These are phyloP conservation scores for Teleogryllus oceanicus DNA, from an alignment of 2,888 invertebrate genomes.

Conservation along the genomic window DNA sequence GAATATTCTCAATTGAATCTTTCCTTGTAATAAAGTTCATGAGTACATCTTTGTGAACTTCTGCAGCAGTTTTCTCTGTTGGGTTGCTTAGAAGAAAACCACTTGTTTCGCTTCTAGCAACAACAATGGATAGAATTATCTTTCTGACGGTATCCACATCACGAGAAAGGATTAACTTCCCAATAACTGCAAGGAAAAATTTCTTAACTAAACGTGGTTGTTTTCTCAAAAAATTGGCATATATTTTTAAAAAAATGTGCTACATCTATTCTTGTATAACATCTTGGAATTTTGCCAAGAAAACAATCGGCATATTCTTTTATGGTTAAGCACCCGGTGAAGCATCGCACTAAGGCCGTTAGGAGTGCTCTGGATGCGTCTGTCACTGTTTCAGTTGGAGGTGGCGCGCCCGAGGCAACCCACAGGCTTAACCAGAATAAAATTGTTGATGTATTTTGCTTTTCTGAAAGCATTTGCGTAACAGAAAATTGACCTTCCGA, in stretches of 20 bases:
- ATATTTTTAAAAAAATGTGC: not conserved
- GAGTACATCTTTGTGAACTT: no score
- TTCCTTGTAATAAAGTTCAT: no score
- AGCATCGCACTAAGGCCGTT: not conserved
- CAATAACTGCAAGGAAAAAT: no score
- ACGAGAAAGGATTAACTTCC: not conserved
- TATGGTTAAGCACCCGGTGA: not conserved
- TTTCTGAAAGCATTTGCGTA: no score
- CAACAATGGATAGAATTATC: not conserved
- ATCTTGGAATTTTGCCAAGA: not conserved
- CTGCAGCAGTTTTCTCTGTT: no score
- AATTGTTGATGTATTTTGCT: no score
- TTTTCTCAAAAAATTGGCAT: not conserved
- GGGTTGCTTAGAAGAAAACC: not conserved
- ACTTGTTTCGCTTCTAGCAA: not conserved
- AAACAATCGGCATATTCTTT: not conserved
- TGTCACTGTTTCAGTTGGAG: not conserved
- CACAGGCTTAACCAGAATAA: not conserved
- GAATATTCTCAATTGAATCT: no score
- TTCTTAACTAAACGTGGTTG: not conserved
- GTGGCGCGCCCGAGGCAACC: not conserved
- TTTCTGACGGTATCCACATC: not conserved
- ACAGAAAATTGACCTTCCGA: no score
- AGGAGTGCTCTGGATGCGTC: not conserved
- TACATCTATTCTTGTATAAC: not conserved